Conservation (phyloP, 2,888 invertebrate genomes). For the Protonemura montana region DNA sequence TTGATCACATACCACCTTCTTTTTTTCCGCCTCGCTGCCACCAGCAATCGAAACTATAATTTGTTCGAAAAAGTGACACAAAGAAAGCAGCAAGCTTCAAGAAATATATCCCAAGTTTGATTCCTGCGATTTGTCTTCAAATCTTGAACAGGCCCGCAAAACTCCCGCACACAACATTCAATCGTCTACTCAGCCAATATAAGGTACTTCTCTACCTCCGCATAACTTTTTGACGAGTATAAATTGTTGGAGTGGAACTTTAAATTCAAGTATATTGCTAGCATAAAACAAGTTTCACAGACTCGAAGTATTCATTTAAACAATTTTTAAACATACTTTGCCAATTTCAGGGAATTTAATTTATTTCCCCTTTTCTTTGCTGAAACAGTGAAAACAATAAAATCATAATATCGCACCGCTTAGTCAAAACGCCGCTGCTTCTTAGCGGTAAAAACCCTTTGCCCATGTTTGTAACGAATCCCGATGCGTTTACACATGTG, state of each 20-base stretch:
- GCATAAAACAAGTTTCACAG: not conserved
- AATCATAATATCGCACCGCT: not conserved
- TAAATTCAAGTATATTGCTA: slow-evolving; percentile 4
- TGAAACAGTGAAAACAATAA: not conserved
- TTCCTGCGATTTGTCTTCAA: not conserved
- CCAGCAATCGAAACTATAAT: not conserved
- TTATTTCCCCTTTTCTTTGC: not conserved
- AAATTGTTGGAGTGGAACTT: slow-evolving; percentile 8
- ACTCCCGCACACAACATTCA: not conserved
- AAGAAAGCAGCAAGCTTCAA: not conserved
- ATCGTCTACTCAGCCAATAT: not conserved
- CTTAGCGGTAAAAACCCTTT: too few species aligned
- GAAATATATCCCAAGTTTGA: slow-evolving; percentile 15
- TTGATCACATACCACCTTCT: too few species aligned
- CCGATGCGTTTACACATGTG: too few species aligned
- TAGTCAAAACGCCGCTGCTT: too few species aligned
- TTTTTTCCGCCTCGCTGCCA: too few species aligned
- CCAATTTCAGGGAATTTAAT: not conserved
- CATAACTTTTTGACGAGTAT: not conserved
- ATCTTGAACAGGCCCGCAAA: not conserved
- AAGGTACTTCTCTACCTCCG: not conserved
- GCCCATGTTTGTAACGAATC: too few species aligned
- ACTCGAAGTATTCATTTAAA: not conserved
- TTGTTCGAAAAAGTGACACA: not conserved
- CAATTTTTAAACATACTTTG: slow-evolving; percentile 2